phyloP scores from a whole-genome alignment of 2,888 invertebrate genomes.

The Ischnus inquisitorius region DNA sequence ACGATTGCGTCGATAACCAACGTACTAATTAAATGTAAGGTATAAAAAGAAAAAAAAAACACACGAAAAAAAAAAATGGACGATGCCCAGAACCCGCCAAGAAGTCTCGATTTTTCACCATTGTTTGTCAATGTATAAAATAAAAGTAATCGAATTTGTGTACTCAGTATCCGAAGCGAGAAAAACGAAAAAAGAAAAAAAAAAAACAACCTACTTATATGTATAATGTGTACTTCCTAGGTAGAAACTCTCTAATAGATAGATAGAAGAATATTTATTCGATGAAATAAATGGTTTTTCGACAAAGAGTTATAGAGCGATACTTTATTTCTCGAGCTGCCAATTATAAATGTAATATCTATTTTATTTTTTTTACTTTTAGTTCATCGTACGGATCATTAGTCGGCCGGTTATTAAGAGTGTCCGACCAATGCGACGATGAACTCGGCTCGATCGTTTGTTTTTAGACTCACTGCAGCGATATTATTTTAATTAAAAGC shows the following conservation, averaged over 20 bases:
- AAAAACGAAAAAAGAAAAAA: slow-evolving; percentile 74
- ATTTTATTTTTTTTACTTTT: not conserved
- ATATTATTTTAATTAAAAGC: slow-evolving; percentile 25
- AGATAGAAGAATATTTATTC: slow-evolving; percentile 84
- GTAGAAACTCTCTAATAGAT: slow-evolving; percentile 77
- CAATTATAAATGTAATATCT: not conserved
- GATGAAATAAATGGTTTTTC: slow-evolving; percentile 83
- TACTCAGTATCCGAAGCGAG: slow-evolving; percentile 76
- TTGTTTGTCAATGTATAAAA: slow-evolving; percentile 51
- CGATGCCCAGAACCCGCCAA: slow-evolving; percentile 26
- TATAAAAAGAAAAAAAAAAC: slow-evolving; percentile 10
- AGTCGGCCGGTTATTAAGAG: too few relatives aligned
- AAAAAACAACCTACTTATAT: slow-evolving; percentile 58
- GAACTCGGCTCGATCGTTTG: slow-evolving; percentile 26
- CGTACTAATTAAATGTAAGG: slow-evolving; percentile 41
- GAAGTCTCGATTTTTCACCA: slow-evolving; percentile 63
- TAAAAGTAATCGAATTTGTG: slow-evolving; percentile 73
- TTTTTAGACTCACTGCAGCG: slow-evolving; percentile 17
- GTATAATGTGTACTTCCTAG: slow-evolving; percentile 83
- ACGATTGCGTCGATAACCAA: slow-evolving; percentile 46
- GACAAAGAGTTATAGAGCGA: slow-evolving; percentile 69
- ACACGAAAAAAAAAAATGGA: slow-evolving; percentile 4
- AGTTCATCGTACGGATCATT: not conserved
- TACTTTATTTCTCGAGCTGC: not conserved
- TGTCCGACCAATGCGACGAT: slow-evolving; percentile 28